Percentiles rank a stretch among this genome's conserved stretches.
phyloP scores from a whole-genome alignment of 2,113 vertebrate genomes.

The Lophochroa leadbeateri region DNA sequence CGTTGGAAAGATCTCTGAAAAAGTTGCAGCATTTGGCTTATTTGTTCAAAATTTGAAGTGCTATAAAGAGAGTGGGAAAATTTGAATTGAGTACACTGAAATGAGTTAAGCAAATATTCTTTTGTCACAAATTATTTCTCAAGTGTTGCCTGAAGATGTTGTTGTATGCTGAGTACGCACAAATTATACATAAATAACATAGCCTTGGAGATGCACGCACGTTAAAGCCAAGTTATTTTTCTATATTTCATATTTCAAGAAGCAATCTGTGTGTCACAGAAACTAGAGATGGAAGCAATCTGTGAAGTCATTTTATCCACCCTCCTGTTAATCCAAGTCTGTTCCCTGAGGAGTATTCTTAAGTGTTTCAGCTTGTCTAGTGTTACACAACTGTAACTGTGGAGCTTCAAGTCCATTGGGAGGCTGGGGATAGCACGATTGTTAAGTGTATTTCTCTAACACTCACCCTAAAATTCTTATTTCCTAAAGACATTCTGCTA shows the following conservation, averaged over 20 bases:
- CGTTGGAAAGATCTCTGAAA: not conserved
- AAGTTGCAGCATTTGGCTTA: not conserved
- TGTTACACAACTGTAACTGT: not conserved
- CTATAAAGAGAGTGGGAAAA: not conserved
- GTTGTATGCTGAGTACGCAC: not conserved
- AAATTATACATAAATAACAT: not conserved
- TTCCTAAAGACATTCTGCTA: not conserved
- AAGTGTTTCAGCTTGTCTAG: not conserved
- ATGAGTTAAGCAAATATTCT: not conserved
- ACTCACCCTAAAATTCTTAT: not conserved
- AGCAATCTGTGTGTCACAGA: not conserved
- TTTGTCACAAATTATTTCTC: not conserved
- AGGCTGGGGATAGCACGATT: not conserved
- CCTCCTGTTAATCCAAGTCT: not conserved
- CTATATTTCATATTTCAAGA: not conserved
- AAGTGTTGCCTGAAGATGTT: not conserved
- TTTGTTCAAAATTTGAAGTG: not conserved
- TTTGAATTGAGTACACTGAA: not conserved
- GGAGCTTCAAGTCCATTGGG: not conserved
- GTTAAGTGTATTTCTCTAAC: not conserved
- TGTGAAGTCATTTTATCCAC: not conserved
- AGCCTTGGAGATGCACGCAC: not conserved
- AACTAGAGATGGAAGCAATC: not conserved
- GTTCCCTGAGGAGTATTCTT: not conserved
- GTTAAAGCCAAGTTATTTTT: not conserved